These are phyloP conservation scores for Danio choprae DNA, from an alignment of 2,797 vertebrate species.

Conservation along the genomic window DNA sequence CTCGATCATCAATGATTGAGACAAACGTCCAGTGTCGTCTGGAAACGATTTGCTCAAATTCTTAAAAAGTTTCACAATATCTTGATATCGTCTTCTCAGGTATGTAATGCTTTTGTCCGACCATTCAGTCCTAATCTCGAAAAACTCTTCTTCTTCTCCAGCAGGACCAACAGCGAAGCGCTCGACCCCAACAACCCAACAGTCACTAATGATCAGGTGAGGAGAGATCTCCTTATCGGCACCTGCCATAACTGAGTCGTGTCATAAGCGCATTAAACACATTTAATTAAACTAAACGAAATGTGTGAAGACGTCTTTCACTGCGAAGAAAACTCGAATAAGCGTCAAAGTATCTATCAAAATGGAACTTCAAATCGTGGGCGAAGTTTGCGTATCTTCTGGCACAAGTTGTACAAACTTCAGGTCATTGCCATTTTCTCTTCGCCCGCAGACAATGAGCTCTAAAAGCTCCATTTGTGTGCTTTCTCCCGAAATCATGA, in stretches of 20 bases:
- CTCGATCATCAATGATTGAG: conserved; percentile 77
- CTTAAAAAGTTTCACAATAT: conserved; percentile 80
- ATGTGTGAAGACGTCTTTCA: not conserved
- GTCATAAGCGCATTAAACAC: not conserved
- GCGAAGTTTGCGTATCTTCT: not conserved
- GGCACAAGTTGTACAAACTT: conserved; percentile 5
- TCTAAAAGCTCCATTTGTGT: not conserved
- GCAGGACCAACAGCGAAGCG: conserved; percentile 78
- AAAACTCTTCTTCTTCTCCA: conserved; percentile 83
- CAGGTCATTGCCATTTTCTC: not conserved
- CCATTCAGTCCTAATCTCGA: conserved; percentile 86
- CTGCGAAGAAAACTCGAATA: not conserved
- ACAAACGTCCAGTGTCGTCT: conserved; percentile 79
- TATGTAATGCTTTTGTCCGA: conserved; percentile 85
- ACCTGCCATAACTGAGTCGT: not conserved
- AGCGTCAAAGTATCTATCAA: not conserved
- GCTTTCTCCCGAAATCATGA: not conserved
- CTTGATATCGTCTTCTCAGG: conserved; percentile 81
- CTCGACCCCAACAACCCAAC: conserved; percentile 85
- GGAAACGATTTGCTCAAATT: conserved; percentile 82
- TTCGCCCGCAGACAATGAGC: not conserved
- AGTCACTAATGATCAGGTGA: conserved; percentile 73
- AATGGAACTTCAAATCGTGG: not conserved
- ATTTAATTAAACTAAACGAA: not conserved
- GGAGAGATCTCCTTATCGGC: not conserved